phyloP scores from a whole-genome alignment of 2,113 vertebrate genomes.

The Copsychus sechellarum region DNA sequence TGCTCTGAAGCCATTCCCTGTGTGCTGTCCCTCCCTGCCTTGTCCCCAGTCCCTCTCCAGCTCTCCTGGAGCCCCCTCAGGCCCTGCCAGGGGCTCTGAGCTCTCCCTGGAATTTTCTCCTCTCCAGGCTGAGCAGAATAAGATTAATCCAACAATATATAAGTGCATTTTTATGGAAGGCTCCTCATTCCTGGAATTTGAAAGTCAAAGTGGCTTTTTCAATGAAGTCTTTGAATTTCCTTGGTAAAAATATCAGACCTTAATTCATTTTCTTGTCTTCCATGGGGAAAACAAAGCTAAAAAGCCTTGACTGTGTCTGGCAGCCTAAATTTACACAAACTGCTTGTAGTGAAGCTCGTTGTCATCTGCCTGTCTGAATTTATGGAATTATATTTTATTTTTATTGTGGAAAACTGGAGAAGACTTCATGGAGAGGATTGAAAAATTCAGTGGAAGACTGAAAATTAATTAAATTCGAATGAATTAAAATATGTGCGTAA shows the following conservation, averaged over 20 bases:
- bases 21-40: too few relatives aligned
- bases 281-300: neutral
- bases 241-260: neutral
- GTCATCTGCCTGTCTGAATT: neutral
- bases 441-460: neutral
- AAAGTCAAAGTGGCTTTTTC: neutral
- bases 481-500: neutral
- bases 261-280: neutral
- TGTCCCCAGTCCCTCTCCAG: too few relatives aligned
- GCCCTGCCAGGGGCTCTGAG: neutral
- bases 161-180: neutral
- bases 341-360: neutral
- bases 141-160: neutral
- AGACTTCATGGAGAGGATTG: neutral
- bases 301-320: neutral
- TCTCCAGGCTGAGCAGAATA: neutral
- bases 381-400: neutral
- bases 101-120: neutral
- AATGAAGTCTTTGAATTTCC: neutral
- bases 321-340: neutral
- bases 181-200: neutral
- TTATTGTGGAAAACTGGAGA: neutral
- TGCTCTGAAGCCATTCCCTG: too few relatives aligned
- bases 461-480: neutral
- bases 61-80: neutral